Evolutionary conservation across 2,797 vertebrate genomes (phyloP), one percentile per base, ranked within the genome.

Genomic region (Parauchenoglanis punctatus): DNA sequence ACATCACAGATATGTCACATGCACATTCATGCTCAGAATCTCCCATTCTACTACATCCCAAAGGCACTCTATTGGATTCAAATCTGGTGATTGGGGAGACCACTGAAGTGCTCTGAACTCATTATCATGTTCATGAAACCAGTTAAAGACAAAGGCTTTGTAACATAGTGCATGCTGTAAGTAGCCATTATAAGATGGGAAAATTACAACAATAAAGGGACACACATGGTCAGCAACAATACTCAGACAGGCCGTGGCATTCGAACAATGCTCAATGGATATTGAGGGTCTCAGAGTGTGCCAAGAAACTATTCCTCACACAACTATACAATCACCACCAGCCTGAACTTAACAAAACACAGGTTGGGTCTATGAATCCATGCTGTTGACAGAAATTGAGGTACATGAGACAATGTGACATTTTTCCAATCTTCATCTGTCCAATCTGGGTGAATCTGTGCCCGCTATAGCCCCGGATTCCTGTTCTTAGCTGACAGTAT

Each of bases 1-100:
- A 18, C 28, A 40, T 23, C 18, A 40, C 77, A 35, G 54, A 59
- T 40, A 40, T 80, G 54, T 80, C 17, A 58, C 18, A 35, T 58
- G 77, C 4, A 40, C 77, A 40, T 80, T 80, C 77, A 35, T 59
- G 77, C 54, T 59, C 31, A 80, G 54, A 80, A 40, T 59, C 31
- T 80, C 54, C 18, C 28, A 31, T 59, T 35, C 28, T 80, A 13
- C 28, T 18, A 59, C 31, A 56, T 15, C 56, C 77, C 56, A 61
- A 23, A 61, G 20, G 77, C 40, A 18, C 54, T 12, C 56, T 80
- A 7, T 59, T 59, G 56, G 77, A 40, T 54, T 54, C 20, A 44
- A 25, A 59, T 80, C 56, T 59, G 31, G 56, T 81, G 77, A 81
- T 1, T 35, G 20, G 76, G 54, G 18, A 77, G n/a, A 15, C 49